Evolutionary conservation across 1,140 invertebrate species (phyloP).

Genomic region (Myzus persicae): DNA sequence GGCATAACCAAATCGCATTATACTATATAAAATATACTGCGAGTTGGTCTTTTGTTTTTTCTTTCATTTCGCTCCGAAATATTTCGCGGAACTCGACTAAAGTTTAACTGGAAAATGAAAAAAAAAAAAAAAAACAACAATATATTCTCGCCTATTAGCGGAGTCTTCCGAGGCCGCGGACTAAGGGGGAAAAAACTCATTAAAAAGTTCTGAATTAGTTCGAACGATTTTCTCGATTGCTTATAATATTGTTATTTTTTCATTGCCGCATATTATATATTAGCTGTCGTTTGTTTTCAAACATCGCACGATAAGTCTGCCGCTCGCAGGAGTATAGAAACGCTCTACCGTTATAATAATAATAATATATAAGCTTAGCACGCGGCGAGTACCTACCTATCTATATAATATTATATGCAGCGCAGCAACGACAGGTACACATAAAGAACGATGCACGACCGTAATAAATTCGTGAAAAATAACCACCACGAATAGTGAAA

Average conservation of each 20-base stretch:
- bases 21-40: background rate
- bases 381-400: background rate
- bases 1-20: background rate
- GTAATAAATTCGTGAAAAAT: conserved; percentile 38
- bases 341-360: background rate
- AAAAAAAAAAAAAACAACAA: conserved; percentile 1
- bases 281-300: conserved; percentile 15
- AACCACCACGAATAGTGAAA: background rate
- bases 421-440: background rate
- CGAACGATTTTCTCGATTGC: background rate
- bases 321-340: background rate
- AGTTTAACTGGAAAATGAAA: background rate
- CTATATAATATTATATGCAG: background rate
- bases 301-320: background rate
- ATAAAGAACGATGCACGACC: background rate
- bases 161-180: background rate
- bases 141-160: conserved; percentile 6
- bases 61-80: background rate
- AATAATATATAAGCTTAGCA: background rate
- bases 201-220: conserved; percentile 37
- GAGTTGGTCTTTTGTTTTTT: background rate
- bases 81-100: background rate
- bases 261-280: background rate
- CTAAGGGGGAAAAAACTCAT: background rate
- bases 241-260: conserved; percentile 12